phyloP scores from a whole-genome alignment of 1,140 invertebrate species.

The Achroia grisella region DNA sequence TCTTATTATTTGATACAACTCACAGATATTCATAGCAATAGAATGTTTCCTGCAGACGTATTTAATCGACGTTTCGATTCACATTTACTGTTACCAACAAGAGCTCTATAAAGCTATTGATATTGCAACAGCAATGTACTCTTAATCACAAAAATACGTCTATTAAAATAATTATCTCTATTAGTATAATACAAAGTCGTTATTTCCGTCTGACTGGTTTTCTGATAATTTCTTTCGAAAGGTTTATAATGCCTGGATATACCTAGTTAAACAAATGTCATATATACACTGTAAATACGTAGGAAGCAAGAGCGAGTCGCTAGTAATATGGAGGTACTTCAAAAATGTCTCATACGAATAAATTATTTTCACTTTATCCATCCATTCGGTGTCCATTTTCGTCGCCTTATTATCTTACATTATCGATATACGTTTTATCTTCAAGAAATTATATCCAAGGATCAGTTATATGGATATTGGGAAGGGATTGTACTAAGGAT shows the following conservation, averaged over 20 bases:
- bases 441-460: constrained; percentile 31
- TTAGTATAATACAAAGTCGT: too few species aligned
- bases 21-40: constrained; percentile 21
- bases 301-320: too few species aligned
- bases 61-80: neutral
- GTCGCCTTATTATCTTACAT: neutral
- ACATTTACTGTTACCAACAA: neutral
- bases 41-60: neutral
- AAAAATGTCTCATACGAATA: too few species aligned
- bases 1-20: constrained; percentile 23
- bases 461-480: constrained; percentile 23
- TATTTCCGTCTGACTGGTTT: too few species aligned
- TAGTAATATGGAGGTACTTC: too few species aligned
- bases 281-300: constrained; percentile 15
- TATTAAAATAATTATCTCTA: constrained; percentile 10
- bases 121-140: too few species aligned
- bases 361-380: too few species aligned
- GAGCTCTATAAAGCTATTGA: too few species aligned
- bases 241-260: too few species aligned
- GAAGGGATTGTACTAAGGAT: constrained; percentile 32
- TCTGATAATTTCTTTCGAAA: too few species aligned
- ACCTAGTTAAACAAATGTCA: too few species aligned
- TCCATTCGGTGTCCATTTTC: constrained; percentile 24
- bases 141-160: too few species aligned
- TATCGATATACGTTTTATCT: neutral